Evolutionary conservation across 2,888 invertebrate species (phyloP), one percentile per base, ranked within the genome.

Genomic region (Oligia strigilis): DNA sequence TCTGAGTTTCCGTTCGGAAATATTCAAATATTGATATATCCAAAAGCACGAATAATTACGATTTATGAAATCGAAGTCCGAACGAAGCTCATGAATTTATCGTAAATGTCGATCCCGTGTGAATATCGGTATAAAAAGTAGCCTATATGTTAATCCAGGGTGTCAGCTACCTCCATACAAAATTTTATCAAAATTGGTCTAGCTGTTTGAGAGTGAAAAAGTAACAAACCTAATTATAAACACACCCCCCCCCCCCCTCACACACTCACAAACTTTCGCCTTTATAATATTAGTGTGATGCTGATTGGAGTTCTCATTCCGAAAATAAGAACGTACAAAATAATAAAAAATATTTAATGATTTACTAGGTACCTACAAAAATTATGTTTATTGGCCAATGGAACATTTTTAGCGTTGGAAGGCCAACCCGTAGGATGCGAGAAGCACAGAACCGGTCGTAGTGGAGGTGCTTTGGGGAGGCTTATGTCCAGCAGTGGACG

Each of bases 11-110:
- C 60, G 5, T 58, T 46, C 29, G 13, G 58, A 67, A 67, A 55
- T 58, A 49, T 64, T 72, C 19, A 60, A 74, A 62, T 83, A 83
- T 79, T 79, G 43, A 69, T 66, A 60, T n/a, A 36, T 72, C 13
- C 19, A 55, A 60, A 60, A 55, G 58, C 60, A 52, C 43, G 29
- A 66, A 82, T 83, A 73, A 78, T 77, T 70, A 72, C 40, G 17
- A 40, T 66, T 65, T 36, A 46, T 72, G 58, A n/a, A 43, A 83
- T 75, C 23, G 60, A 70, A 40, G 29, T 66, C 23, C n/a, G 19
- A 49, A 49, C 4, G 29, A 19, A 69, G n/a, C 64, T 60, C 72
- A 72, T 80, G 46, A 70, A 65, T 72, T 23, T 65, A 65, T 49
- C 11, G 70, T 65, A 29, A 29, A 29, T 29, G 29, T 29, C 29